Percentiles rank a stretch among this genome's conserved stretches.
phyloP scores from a whole-genome alignment of 2,888 invertebrate species.

The Andrena praecox region DNA sequence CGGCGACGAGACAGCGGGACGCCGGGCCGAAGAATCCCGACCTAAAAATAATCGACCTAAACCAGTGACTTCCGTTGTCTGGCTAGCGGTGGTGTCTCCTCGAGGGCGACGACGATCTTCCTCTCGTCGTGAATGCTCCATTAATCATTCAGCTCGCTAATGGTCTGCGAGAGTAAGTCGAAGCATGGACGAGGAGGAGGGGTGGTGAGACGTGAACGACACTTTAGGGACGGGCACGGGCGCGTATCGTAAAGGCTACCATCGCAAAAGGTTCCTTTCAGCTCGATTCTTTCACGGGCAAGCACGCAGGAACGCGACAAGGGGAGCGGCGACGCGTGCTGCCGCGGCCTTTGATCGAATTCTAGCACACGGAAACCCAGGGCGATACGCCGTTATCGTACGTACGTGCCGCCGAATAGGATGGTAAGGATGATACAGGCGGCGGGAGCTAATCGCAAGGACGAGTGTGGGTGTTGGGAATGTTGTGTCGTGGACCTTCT shows the following conservation, averaged over 20 bases:
- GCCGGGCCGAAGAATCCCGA: background rate
- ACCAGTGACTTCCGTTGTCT: conserved; percentile 31
- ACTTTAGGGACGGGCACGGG: conserved; percentile 26
- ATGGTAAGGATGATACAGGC: conserved; percentile 60
- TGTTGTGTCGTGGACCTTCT: conserved; percentile 24
- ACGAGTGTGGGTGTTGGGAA: background rate
- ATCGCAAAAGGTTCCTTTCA: conserved; percentile 37
- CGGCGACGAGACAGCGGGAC: conserved; percentile 1
- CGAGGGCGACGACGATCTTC: conserved; percentile 31
- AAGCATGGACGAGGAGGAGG: conserved; percentile 24
- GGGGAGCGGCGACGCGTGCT: conserved; percentile 17
- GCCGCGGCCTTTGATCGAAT: conserved; percentile 58
- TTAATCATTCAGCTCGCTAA: conserved; percentile 69
- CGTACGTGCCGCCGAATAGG: conserved; percentile 43
- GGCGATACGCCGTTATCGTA: conserved; percentile 52
- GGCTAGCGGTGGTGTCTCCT: conserved; percentile 17
- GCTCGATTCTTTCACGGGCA: conserved; percentile 36
- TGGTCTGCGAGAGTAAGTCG: conserved; percentile 57
- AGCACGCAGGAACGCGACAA: conserved; percentile 11
- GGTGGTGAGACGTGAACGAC: conserved; percentile 7
- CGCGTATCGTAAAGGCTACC: conserved; percentile 40
- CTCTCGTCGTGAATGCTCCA: conserved; percentile 52
- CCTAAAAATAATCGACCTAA: conserved; percentile 25
- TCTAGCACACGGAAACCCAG: conserved; percentile 46
- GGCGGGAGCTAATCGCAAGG: conserved; percentile 45